Evolutionary conservation across 2,113 vertebrate genomes (phyloP), one percentile per base, ranked within the genome.

Genomic region (Delphinapterus leucas): DNA sequence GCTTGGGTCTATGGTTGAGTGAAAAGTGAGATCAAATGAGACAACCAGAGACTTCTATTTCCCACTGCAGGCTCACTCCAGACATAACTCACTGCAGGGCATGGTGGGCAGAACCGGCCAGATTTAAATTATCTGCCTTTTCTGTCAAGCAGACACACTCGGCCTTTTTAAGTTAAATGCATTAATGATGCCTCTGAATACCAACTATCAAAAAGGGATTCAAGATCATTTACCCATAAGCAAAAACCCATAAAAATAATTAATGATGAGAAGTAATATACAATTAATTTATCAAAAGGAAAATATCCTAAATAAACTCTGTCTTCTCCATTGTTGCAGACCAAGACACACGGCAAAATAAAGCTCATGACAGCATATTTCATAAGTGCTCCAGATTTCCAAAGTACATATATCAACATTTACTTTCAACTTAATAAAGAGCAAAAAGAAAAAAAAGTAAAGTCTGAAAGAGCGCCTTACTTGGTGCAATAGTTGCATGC

Each of bases 401-500:
- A n/a, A 74, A 79, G 49, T 33, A 79, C 8, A 44, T 3, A 83
- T 3, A 74, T 23, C 23, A 67, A 68, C 10, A 33, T 3, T 25
- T 65, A 36, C 61, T 83, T 80, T 80, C 36, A 61, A 65, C 11
- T 82, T 44, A 95, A 67, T 77, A 96, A 97, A 95, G n/a, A 76
- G 44, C 68, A 90, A 97, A 87, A 87, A 90, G 90, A 1, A 71
- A 68, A 96, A 88, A 49, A 93, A 90, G 33, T n/a, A 25, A 96
- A 93, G 89, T 79, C 80, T 65, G 38, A 84, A 0, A 92, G 67
- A 96, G 97, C 11, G 82, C 81, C 99, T 99, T 99, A 99, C 99
- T 99, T 99, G 99, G 99, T 97, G 99, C 99, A 74, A 99, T 99
- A 88, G 99, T 99, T 97, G 99, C 99, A 44, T 99, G 99, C 53